Base-by-base conservation (phyloP, 2,113 vertebrate genomes). In the Aplodontia rufa region DNA sequence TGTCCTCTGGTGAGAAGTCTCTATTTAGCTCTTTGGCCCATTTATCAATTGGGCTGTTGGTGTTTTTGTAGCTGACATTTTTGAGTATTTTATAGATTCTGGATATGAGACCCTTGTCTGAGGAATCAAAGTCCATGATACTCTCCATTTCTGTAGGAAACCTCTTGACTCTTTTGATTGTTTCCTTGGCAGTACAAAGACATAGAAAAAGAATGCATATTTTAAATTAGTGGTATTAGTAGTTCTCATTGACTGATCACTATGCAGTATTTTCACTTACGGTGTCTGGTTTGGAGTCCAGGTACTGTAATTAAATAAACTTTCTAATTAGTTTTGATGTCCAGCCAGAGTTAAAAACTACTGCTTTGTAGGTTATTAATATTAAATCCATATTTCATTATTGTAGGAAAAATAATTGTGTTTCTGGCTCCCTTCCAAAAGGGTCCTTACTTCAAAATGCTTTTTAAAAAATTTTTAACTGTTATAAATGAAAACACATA, bases 341-440 rank as follows among this genome's bases (percentile, higher is more conserved):
- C 42, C 60, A 62, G 40, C 9, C 24, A 53, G 49, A 71, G n/a
- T 62, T 78, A 82, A 87, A 81, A 82, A 58, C 37, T 82, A 40
- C 6, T 60, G 19, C 76, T 78, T 83, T 94, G 10, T 76, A 91
- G 40, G 4, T 68, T 74, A 72, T 60, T 47, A 68, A 55, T 94
- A 16, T 83, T 80, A 28, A 49, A 74, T 35, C 8, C 68, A 81
- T 28, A 78, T 96, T 96, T 96, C 37, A 82, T 28, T 82, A 47
- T 90, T 71, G 53, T 7, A 47, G 62, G 40, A 26, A 49, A 87
- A 94, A 35, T 85, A 71, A 66, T 93, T 13, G 22, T 75, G 4
- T 37, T 89, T 93, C 22, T 64, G 47, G 32, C 47, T 60, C 14
- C 40, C 37, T 87, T 69, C 82, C 12, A 20, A 1, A 53, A 24